Evolutionary conservation across 2,888 invertebrate genomes (phyloP).

Genomic region (Hartigia nigra): DNA sequence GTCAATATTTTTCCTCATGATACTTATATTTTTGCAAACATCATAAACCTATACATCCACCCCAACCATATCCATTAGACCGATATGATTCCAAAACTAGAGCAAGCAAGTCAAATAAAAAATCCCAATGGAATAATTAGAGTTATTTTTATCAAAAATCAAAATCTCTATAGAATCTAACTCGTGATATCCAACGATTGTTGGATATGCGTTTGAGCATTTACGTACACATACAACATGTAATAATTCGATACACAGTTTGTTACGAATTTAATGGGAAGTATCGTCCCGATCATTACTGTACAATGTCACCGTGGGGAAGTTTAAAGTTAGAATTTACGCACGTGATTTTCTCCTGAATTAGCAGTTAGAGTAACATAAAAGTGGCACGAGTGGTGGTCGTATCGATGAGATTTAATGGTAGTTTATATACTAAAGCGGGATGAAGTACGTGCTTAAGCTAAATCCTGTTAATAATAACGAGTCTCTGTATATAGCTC

Average conservation of each 20-base stretch:
- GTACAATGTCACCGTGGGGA: not conserved
- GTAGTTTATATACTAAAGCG: not conserved
- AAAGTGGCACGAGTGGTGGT: not conserved
- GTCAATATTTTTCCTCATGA: not conserved
- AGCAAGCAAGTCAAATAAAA: not conserved
- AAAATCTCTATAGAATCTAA: not conserved
- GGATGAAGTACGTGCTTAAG: constrained; percentile 8
- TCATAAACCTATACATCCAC: not conserved
- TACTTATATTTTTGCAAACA: not conserved
- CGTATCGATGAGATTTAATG: not conserved
- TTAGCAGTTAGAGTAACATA: not conserved
- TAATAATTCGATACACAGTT: not conserved
- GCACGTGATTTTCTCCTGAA: not conserved
- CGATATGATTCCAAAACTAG: not conserved
- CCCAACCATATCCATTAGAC: not conserved
- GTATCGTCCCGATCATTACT: not conserved
- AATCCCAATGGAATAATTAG: not conserved
- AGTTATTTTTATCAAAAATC: not conserved
- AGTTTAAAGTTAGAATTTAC: not conserved
- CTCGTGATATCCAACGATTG: not conserved
- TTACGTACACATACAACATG: not conserved
- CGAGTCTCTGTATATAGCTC: constrained; percentile 20
- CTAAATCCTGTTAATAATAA: constrained; percentile 32
- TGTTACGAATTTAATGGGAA: not conserved
- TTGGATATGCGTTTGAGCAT: too few relatives aligned